Evolutionary conservation across 2,888 invertebrate genomes (phyloP).

Genomic region (Oxytorus armatus): DNA sequence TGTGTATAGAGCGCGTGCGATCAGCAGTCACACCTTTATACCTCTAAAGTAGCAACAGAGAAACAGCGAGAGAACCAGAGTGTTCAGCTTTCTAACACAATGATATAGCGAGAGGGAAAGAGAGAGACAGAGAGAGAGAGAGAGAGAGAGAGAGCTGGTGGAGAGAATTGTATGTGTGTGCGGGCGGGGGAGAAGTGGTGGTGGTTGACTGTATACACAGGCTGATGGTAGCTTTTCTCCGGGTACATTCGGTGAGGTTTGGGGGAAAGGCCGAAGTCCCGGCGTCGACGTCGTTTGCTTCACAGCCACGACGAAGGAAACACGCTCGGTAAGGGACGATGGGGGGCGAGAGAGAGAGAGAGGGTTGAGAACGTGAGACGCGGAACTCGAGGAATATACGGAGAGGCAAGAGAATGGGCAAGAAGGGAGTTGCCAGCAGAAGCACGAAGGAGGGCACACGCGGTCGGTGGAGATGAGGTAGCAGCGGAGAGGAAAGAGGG

Average conservation of each 20-base stretch:
- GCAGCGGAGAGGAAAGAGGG: conserved; percentile 67
- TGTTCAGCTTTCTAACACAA: conserved; percentile 48
- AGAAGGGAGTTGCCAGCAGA: conserved; percentile 22
- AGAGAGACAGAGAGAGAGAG: conserved; percentile 14
- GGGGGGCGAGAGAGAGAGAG: conserved; percentile 46
- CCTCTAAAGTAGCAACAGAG: conserved; percentile 23
- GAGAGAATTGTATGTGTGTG: conserved; percentile 32
- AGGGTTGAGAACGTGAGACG: conserved; percentile 53
- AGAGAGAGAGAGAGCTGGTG: conserved; percentile 41
- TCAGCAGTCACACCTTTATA: conserved; percentile 58
- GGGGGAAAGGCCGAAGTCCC: conserved; percentile 68
- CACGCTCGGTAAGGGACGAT: conserved; percentile 41
- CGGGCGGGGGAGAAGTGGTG: no score
- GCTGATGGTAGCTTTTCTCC: conserved; percentile 50
- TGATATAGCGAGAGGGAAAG: neutral
- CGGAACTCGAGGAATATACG: conserved; percentile 47
- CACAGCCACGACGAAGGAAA: conserved; percentile 45
- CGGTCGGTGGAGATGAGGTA: conserved; percentile 58
- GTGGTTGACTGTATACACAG: conserved; percentile 45
- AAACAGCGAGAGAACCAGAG: conserved; percentile 26
- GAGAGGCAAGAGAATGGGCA: conserved; percentile 40
- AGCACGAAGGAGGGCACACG: conserved; percentile 37
- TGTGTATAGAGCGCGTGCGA: conserved; percentile 55
- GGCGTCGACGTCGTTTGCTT: conserved; percentile 52
- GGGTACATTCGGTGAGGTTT: conserved; percentile 54